phyloP scores from a whole-genome alignment of 2,888 invertebrate genomes.

The Hirtodrosophila cameraria region DNA sequence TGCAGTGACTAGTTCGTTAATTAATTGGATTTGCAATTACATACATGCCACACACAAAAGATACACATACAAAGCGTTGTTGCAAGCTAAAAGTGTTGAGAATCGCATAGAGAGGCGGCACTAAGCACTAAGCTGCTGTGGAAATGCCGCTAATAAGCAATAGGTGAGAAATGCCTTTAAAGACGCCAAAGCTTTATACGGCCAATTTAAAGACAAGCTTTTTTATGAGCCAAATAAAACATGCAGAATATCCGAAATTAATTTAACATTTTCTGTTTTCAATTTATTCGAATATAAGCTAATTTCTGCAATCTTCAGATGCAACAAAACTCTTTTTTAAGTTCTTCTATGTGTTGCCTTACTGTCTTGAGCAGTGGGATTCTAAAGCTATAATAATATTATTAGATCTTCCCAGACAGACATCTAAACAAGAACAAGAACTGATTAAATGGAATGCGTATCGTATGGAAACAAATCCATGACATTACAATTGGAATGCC shows the following conservation, averaged over 20 bases:
- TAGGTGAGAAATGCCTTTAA: neutral
- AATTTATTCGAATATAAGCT: no score
- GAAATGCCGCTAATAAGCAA: constrained; percentile 23
- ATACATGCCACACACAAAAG: constrained; percentile 46
- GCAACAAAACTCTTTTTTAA: no score
- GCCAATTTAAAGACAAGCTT: neutral
- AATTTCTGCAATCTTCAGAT: no score
- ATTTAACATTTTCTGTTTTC: no score
- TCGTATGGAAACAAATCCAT: neutral
- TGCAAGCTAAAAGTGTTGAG: constrained; percentile 3
- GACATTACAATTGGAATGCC: neutral
- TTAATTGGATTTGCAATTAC: constrained; percentile 81
- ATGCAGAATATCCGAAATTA: no score
- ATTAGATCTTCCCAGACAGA: no score
- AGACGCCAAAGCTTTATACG: neutral
- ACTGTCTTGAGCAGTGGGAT: no score
- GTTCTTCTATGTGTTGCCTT: no score
- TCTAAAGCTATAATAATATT: no score
- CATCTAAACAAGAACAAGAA: neutral
- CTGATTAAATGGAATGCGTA: constrained; percentile 2
- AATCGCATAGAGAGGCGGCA: constrained; percentile 38
- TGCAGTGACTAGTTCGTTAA: constrained; percentile 73
- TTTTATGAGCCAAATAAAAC: neutral
- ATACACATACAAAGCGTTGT: constrained; percentile 17
- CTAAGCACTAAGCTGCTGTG: constrained; percentile 43